These are phyloP conservation scores for Varanus salvator DNA, from an alignment of 2,113 vertebrate genomes.

Conservation along the genomic window DNA sequence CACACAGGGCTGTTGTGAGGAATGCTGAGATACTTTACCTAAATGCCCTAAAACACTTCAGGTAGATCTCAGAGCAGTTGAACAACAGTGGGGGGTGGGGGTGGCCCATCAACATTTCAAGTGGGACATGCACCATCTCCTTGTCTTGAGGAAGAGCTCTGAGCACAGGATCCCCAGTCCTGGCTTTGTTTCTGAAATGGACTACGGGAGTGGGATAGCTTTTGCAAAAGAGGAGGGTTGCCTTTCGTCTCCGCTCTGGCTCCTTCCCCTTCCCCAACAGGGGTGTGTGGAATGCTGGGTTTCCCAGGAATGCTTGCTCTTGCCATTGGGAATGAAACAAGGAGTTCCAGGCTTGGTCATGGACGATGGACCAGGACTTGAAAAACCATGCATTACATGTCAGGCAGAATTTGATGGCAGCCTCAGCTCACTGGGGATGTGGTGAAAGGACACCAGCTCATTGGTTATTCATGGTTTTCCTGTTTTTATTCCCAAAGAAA, in stretches of 20 bases:
- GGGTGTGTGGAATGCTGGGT: background rate
- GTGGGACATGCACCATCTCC: background rate
- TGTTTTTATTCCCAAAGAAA: too few relatives aligned
- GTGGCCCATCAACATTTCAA: background rate
- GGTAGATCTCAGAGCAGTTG: background rate
- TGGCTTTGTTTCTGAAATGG: background rate
- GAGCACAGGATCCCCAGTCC: background rate
- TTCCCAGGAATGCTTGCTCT: too few relatives aligned
- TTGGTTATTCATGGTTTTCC: too few relatives aligned
- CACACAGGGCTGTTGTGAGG: background rate
- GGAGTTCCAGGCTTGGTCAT: background rate
- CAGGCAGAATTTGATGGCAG: too few relatives aligned
- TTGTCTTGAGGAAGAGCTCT: background rate
- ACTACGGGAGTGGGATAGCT: background rate
- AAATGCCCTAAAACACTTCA: background rate
- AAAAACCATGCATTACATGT: background rate
- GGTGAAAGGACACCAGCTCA: too few relatives aligned
- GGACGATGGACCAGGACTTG: background rate
- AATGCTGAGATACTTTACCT: background rate
- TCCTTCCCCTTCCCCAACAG: background rate
- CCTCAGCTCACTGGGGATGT: too few relatives aligned
- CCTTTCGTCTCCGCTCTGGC: background rate
- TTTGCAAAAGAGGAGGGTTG: background rate
- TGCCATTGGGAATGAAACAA: too few relatives aligned
- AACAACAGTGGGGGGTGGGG: background rate